Percentiles rank a stretch among this genome's conserved stretches.
Conservation (phyloP, 2,888 invertebrate genomes). For the Eilema depressum region DNA sequence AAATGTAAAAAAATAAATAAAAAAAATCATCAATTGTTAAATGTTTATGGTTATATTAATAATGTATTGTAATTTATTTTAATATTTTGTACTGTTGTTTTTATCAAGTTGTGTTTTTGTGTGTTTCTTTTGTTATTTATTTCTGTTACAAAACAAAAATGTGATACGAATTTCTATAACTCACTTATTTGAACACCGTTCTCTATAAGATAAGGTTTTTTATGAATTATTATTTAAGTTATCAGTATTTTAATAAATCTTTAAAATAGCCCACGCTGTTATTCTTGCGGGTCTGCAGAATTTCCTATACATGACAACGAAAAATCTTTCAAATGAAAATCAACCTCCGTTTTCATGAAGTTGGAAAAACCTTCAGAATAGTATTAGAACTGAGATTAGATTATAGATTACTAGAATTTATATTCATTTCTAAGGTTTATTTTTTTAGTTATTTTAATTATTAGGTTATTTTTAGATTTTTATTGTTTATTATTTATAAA, state of each 20-base stretch:
- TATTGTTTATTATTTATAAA: too few relatives aligned
- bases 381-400: too few relatives aligned
- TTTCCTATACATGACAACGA: background rate
- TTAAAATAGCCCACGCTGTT: background rate
- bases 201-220: slow-evolving; percentile 12
- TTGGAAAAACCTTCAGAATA: background rate
- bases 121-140: slow-evolving; percentile 39
- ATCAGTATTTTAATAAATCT: slow-evolving; percentile 10
- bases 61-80: slow-evolving; percentile 24
- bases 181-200: slow-evolving; percentile 15
- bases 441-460: too few relatives aligned
- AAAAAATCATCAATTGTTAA: slow-evolving; percentile 9
- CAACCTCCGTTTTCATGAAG: too few relatives aligned
- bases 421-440: too few relatives aligned
- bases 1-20: background rate
- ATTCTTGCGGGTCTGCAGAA: background rate
- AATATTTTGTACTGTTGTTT: slow-evolving; percentile 18
- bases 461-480: too few relatives aligned
- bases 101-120: slow-evolving; percentile 39
- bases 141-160: slow-evolving; percentile 34
- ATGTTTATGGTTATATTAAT: slow-evolving; percentile 15
- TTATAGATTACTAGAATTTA: too few relatives aligned
- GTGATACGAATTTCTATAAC: slow-evolving; percentile 30
- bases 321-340: background rate
- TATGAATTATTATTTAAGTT: slow-evolving; percentile 6